Evolutionary conservation across 1,140 invertebrate genomes (phyloP), one percentile per base, ranked within the genome.

Genomic region (Zaprionus lachaisei): DNA sequence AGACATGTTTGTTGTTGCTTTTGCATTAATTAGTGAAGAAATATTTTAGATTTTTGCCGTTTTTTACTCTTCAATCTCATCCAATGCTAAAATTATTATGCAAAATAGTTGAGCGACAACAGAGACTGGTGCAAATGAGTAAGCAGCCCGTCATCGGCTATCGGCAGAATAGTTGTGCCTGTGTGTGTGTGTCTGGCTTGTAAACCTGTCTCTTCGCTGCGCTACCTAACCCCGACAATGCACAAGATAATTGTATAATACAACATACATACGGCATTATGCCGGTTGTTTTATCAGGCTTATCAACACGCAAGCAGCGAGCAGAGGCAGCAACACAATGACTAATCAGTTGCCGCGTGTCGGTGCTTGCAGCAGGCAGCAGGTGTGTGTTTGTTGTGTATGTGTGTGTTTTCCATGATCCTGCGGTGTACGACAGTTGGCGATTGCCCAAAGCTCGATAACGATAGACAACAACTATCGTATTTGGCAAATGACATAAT

Each of bases 11-110:
- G 83, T 87, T 83, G 83, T 86, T 85, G 77, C 81, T 80, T 81
- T 80, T 81, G 78, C 84, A 87, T 89, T 87, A 87, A 87, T 87
- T 87, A 87, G 84, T 81, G 28, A 89, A 89, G 83, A 86, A 83
- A 87, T 87, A 81, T 89, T 87, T 86, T 28, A 86, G 77, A 86
- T 89, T 83, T 86, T 89, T 89, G 70, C 67, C 63, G 74, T 79
- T 79, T 79, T 73, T 56, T 65, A 56, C 54, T 56, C 54, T 56
- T 26, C 54, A 28, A 22, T 56, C 54, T 56, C 54, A 55, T 66
- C 41, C 82, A 74, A 81, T 80, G 67, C 58, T 79, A 81, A 79
- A 79, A 79, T 79, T 70, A 79, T 78, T 87, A 89, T 87, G 84
- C 84, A 81, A 87, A 87, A 86, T 72, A 64, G 9, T 22, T 17